These are phyloP conservation scores for Sipha maydis DNA, from an alignment of 2,888 invertebrate genomes.

Conservation along the genomic window DNA sequence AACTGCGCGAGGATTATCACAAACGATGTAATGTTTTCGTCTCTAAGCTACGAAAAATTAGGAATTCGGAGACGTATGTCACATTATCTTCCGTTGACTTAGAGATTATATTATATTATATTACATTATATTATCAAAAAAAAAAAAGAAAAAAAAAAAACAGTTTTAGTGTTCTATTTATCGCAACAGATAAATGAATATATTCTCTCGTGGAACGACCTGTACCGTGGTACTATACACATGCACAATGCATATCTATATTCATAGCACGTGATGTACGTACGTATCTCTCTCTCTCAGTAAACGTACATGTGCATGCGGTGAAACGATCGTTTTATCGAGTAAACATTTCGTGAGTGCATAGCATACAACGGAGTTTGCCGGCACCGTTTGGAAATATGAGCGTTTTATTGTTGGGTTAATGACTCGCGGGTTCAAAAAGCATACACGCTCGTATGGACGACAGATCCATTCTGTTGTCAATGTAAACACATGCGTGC, in stretches of 20 bases:
- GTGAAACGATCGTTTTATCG: constrained; percentile 27
- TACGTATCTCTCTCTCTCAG: neutral
- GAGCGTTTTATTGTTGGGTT: constrained; percentile 47
- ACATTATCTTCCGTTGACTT: too few species aligned
- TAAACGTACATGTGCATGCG: neutral
- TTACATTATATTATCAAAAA: too few species aligned
- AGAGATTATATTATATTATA: too few species aligned
- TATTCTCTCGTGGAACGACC: neutral
- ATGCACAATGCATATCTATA: neutral
- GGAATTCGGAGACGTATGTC: too few species aligned
- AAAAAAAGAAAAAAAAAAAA: too few species aligned
- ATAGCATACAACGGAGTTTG: neutral
- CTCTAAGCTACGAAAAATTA: too few species aligned
- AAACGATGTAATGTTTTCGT: too few species aligned
- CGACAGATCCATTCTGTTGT: neutral
- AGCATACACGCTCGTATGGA: neutral
- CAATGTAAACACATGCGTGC: constrained; percentile 3
- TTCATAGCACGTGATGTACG: neutral
- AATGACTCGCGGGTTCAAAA: constrained; percentile 32
- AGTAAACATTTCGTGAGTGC: constrained; percentile 41
- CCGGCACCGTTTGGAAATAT: constrained; percentile 30
- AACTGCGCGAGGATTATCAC: too few species aligned
- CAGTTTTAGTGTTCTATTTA: too few species aligned
- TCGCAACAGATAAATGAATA: too few species aligned
- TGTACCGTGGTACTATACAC: neutral